Conservation (phyloP, 2,113 vertebrate genomes). For the Aegithalos caudatus region DNA sequence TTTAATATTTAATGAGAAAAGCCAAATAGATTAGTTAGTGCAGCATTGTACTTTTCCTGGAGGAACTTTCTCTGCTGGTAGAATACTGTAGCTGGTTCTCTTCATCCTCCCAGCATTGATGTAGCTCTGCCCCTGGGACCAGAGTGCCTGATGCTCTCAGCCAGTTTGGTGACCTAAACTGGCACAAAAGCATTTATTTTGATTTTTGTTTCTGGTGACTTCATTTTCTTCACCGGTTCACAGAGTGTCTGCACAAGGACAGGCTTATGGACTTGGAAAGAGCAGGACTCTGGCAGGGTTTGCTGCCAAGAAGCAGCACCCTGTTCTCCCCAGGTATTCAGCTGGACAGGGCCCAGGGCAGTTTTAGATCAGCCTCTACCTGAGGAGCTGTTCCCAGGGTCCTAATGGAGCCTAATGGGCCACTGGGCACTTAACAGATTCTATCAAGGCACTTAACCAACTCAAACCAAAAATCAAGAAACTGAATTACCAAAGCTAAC, state of each 20-base stretch:
- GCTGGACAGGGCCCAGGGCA: not conserved
- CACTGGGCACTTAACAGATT: not conserved
- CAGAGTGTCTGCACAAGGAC: not conserved
- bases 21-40: not conserved
- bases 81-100: not conserved
- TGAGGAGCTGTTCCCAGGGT: not conserved
- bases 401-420: not conserved
- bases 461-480: slow-evolving; percentile 29
- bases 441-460: slow-evolving; percentile 21
- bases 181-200: not conserved
- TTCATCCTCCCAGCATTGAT: not conserved
- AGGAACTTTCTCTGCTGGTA: not conserved
- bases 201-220: not conserved
- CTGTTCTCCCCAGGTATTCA: accelerated
- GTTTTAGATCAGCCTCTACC: not conserved
- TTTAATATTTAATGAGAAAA: slow-evolving; percentile 11
- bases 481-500: slow-evolving; percentile 32
- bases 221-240: not conserved
- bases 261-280: accelerated
- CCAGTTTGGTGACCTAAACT: not conserved
- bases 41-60: not conserved
- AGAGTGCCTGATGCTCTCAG: not conserved
- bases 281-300: not conserved
- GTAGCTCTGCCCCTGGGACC: not conserved
- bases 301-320: not conserved